Conservation (phyloP, 2,797 vertebrate genomes). For the Sternotherus odoratus region DNA sequence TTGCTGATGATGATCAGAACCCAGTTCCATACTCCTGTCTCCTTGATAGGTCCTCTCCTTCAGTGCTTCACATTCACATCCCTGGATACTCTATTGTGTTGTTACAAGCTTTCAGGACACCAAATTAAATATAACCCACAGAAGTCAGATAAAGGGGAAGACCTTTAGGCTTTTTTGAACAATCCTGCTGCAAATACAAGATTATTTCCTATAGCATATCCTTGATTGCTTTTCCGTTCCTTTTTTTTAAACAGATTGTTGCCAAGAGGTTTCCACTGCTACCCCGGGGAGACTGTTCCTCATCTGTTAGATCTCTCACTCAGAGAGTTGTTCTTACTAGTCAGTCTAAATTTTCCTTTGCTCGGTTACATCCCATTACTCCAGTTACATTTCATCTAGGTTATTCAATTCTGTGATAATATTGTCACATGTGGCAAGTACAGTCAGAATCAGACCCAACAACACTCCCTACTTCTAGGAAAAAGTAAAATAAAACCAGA, state of each 20-base stretch:
- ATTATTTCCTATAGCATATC: background rate
- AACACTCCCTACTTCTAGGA: conserved; percentile 65
- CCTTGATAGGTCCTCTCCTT: background rate
- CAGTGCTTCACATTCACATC: background rate
- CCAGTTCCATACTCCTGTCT: background rate
- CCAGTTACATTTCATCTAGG: conserved; percentile 2
- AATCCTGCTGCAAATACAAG: background rate
- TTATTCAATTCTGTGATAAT: background rate
- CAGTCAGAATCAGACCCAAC: conserved; percentile 32
- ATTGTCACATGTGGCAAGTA: background rate
- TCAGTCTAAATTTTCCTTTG: background rate
- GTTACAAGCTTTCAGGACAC: background rate
- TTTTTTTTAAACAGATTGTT: background rate
- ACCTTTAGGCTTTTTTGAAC: background rate
- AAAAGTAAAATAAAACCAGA: conserved; percentile 71
- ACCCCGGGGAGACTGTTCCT: background rate
- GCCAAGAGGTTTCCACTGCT: background rate
- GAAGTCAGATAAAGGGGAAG: background rate
- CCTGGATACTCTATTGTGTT: background rate
- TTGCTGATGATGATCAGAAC: background rate
- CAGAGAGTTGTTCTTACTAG: background rate
- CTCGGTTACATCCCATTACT: background rate
- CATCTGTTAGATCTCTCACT: background rate
- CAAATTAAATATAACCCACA: background rate
- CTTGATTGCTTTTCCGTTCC: background rate